These are phyloP conservation scores for Tribolium madens DNA, from an alignment of 1,140 invertebrate genomes.

Conservation along the genomic window DNA sequence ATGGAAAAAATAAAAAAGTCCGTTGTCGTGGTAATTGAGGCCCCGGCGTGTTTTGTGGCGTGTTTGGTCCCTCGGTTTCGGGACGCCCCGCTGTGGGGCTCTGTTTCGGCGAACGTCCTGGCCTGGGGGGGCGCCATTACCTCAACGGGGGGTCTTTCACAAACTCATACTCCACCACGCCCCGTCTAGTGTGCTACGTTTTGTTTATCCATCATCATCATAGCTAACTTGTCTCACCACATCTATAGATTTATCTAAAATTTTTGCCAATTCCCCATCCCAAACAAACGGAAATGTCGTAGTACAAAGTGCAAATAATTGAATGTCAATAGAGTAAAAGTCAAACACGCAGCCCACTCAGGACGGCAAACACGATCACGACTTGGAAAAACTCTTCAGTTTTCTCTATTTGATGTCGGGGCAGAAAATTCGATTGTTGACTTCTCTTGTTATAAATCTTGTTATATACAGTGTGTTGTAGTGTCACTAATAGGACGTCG, in stretches of 20 bases:
- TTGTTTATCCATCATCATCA: constrained; percentile 28
- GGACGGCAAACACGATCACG: constrained; percentile 52
- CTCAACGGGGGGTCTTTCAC: constrained; percentile 55
- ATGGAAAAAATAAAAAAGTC: not conserved
- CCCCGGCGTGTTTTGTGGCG: constrained; percentile 23
- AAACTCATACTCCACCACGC: constrained; percentile 49
- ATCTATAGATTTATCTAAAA: not conserved
- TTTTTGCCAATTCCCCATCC: not conserved
- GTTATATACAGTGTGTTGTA: constrained; percentile 41
- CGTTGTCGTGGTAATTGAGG: constrained; percentile 20
- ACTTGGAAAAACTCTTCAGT: constrained; percentile 31
- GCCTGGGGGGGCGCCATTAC: constrained; percentile 59
- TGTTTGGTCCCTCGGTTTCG: constrained; percentile 43
- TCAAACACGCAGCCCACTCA: constrained; percentile 50
- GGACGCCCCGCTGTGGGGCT: constrained; percentile 53
- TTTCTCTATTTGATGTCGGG: not conserved
- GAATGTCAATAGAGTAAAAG: constrained; percentile 36
- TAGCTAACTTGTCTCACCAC: constrained; percentile 20
- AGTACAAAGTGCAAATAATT: constrained; percentile 35
- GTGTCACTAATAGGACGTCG: constrained; percentile 51
- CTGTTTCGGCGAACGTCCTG: constrained; percentile 54
- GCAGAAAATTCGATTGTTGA: constrained; percentile 8
- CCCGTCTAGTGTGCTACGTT: constrained; percentile 49
- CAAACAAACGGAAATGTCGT: constrained; percentile 20
- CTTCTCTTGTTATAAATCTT: constrained; percentile 27